Conservation (phyloP, 2,888 invertebrate genomes). For the Eulithis prunata region DNA sequence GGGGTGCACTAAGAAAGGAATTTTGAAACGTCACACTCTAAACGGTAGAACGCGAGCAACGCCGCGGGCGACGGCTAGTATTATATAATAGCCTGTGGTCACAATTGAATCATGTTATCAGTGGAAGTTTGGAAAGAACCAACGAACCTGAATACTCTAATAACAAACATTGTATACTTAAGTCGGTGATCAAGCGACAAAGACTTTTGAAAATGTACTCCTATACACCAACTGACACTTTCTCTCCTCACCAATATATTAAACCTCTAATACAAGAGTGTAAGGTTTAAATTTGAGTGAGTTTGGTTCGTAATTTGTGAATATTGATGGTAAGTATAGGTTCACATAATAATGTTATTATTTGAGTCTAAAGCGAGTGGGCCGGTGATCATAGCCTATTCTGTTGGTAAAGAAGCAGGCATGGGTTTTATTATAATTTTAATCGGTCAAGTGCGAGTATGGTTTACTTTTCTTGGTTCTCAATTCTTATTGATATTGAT, state of each 20-base stretch:
- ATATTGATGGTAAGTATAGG: conserved; percentile 48
- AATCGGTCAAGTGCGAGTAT: conserved; percentile 47
- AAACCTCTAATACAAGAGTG: conserved; percentile 17
- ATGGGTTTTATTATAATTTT: conserved; percentile 60
- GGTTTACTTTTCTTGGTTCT: background rate
- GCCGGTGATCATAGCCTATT: conserved; percentile 76
- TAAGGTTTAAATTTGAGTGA: conserved; percentile 47
- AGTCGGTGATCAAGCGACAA: conserved; percentile 61
- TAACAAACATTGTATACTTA: conserved; percentile 62
- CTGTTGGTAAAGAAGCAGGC: conserved; percentile 68
- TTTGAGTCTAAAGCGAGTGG: conserved; percentile 73
- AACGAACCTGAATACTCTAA: conserved; percentile 64
- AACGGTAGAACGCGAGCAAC: no score
- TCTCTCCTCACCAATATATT: conserved; percentile 10
- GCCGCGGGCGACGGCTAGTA: no score
- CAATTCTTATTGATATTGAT: no score
- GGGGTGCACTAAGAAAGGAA: no score
- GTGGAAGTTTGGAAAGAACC: conserved; percentile 53
- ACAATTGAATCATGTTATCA: conserved; percentile 42
- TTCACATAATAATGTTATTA: conserved; percentile 79
- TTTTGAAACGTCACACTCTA: no score
- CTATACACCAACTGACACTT: conserved; percentile 52
- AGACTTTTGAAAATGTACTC: conserved; percentile 74
- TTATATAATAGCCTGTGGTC: no score
- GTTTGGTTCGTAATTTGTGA: conserved; percentile 19